A percentile compares a stretch with the other conserved stretches of the same genome.
These are phyloP conservation scores for Acanthacorydalis orientalis DNA, from an alignment of 2,888 invertebrate species.

Conservation along the genomic window DNA sequence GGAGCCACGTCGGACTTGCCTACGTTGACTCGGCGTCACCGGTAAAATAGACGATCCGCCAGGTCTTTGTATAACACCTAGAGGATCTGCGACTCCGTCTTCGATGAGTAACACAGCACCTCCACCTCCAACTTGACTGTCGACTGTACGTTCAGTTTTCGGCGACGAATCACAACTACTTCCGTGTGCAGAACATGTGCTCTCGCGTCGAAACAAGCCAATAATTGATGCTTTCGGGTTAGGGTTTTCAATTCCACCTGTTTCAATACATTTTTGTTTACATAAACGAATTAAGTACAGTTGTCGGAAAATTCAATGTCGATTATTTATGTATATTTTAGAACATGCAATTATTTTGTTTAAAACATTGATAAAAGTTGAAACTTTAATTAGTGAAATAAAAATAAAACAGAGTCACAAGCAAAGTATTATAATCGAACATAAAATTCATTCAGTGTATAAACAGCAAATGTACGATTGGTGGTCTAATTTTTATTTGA, in stretches of 20 bases:
- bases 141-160: constrained; percentile 11
- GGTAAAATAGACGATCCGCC: constrained; percentile 40
- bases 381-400: no score
- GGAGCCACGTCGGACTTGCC: constrained; percentile 58
- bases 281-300: no score
- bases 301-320: no score
- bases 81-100: constrained; percentile 25
- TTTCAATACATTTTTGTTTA: no score
- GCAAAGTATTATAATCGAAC: no score
- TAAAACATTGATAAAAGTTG: no score
- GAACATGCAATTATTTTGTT: no score
- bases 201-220: constrained; percentile 75
- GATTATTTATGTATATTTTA: no score
- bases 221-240: constrained; percentile 74
- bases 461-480: no score
- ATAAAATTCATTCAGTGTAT: no score
- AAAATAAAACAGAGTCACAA: no score
- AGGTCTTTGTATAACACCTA: constrained; percentile 20
- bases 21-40: constrained; percentile 40
- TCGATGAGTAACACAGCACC: constrained; percentile 40
- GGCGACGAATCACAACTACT: constrained; percentile 26
- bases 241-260: constrained; percentile 76
- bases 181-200: constrained; percentile 49
- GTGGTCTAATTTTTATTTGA: no score
- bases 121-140: constrained; percentile 17